Conservation (phyloP, 2,113 vertebrate species). For the Gallinago jamesoni region DNA sequence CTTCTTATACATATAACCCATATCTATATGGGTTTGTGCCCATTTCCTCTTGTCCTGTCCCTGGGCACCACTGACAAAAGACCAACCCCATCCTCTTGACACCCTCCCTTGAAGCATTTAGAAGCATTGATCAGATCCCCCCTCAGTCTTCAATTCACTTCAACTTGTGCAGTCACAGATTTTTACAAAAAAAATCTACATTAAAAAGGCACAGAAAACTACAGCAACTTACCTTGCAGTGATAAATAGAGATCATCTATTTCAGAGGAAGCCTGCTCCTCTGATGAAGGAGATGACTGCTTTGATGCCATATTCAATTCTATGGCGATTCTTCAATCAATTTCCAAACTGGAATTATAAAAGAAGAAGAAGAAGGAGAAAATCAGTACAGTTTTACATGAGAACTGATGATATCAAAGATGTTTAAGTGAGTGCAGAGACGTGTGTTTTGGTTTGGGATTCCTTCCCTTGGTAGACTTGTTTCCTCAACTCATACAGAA, state of each 20-base stretch:
- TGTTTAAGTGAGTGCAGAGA: background rate
- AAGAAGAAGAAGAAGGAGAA: background rate
- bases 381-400: background rate
- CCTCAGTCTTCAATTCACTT: background rate
- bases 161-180: background rate
- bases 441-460: rapidly evolving
- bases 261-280: slow-evolving; percentile 67
- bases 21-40: too few relatives aligned
- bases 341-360: slow-evolving; percentile 59
- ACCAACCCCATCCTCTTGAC: too few relatives aligned
- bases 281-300: slow-evolving; percentile 23
- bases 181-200: background rate
- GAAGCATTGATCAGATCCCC: too few relatives aligned
- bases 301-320: slow-evolving; percentile 62
- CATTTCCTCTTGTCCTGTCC: too few relatives aligned
- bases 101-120: too few relatives aligned
- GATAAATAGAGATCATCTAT: slow-evolving; percentile 74
- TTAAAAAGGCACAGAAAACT: background rate
- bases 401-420: background rate
- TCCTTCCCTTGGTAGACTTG: background rate
- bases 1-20: too few relatives aligned
- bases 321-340: slow-evolving; percentile 10
- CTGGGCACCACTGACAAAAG: too few relatives aligned
- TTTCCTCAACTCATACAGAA: background rate
- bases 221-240: slow-evolving; percentile 70